These are phyloP conservation scores for Callopanchax toddi DNA, from an alignment of 2,113 vertebrate species.

Conservation along the genomic window DNA sequence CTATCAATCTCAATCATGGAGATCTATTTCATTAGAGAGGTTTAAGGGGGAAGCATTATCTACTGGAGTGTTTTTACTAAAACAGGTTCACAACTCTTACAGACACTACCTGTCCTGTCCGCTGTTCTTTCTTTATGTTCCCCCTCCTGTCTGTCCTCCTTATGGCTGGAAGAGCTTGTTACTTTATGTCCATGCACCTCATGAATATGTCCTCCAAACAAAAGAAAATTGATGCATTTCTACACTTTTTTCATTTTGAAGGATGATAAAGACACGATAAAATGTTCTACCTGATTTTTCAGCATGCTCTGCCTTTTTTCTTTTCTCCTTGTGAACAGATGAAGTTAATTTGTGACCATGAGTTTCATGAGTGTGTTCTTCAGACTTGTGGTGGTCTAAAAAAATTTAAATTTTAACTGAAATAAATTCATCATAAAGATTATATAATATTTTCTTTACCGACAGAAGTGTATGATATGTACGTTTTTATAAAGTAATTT, in stretches of 20 bases:
- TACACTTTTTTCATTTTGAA: not conserved
- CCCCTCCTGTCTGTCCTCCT: not conserved
- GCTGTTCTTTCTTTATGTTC: not conserved
- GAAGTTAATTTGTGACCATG: not conserved
- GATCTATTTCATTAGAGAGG: not conserved
- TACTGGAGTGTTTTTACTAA: not conserved
- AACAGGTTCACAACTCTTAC: not conserved
- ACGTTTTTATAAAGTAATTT: too few relatives aligned
- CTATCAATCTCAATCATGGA: not conserved
- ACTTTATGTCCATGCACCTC: not conserved
- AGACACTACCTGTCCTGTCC: conserved; percentile 10
- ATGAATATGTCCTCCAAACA: too few relatives aligned
- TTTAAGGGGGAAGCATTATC: not conserved
- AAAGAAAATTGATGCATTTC: not conserved
- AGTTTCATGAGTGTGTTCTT: conserved; percentile 17
- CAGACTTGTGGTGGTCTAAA: conserved; percentile 13
- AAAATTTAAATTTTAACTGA: not conserved
- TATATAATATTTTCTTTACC: too few relatives aligned
- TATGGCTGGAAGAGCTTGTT: not conserved
- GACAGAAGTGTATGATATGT: too few relatives aligned
- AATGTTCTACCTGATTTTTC: conserved; percentile 23
- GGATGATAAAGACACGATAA: too few relatives aligned
- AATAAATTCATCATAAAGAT: too few relatives aligned
- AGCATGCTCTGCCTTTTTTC: not conserved
- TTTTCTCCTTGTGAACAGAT: not conserved